phyloP scores from a whole-genome alignment of 2,113 vertebrate genomes.

The Oncorhynchus clarkii region DNA sequence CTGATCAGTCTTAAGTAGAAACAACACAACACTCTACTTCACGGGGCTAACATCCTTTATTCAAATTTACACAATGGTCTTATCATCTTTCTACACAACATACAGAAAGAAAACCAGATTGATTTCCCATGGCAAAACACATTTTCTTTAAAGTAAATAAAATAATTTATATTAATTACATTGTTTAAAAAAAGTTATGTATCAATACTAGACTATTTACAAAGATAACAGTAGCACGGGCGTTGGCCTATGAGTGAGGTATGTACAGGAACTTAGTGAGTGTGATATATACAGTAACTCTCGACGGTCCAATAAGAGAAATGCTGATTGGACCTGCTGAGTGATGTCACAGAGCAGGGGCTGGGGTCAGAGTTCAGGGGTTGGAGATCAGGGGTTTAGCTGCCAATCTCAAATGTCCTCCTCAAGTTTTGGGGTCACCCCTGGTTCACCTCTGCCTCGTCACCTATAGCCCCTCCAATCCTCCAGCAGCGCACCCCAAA shows the following conservation, averaged over 20 bases:
- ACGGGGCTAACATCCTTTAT: constrained; percentile 62
- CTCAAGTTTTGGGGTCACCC: constrained; percentile 34
- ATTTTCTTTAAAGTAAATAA: constrained; percentile 45
- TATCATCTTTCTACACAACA: constrained; percentile 50
- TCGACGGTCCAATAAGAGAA: not conserved
- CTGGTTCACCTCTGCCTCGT: constrained; percentile 12
- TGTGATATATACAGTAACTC: not conserved
- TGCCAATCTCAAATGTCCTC: constrained; percentile 64
- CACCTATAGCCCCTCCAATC: constrained; percentile 7
- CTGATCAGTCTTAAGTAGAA: constrained; percentile 39
- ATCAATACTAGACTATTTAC: constrained; percentile 73
- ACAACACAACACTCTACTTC: constrained; percentile 28
- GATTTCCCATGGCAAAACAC: constrained; percentile 40
- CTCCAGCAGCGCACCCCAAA: constrained; percentile 20
- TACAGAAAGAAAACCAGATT: constrained; percentile 30
- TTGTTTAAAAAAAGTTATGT: constrained; percentile 54
- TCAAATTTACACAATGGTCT: constrained; percentile 36
- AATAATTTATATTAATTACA: constrained; percentile 54
- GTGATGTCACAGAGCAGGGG: not conserved
- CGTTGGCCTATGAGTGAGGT: constrained; percentile 43
- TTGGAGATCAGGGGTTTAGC: constrained; percentile 61
- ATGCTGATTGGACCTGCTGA: not conserved
- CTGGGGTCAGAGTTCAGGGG: constrained; percentile 39
- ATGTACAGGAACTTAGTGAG: constrained; percentile 28
- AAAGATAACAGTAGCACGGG: constrained; percentile 56